phyloP scores from a whole-genome alignment of 2,113 vertebrate genomes.

The Orcinus orca region DNA sequence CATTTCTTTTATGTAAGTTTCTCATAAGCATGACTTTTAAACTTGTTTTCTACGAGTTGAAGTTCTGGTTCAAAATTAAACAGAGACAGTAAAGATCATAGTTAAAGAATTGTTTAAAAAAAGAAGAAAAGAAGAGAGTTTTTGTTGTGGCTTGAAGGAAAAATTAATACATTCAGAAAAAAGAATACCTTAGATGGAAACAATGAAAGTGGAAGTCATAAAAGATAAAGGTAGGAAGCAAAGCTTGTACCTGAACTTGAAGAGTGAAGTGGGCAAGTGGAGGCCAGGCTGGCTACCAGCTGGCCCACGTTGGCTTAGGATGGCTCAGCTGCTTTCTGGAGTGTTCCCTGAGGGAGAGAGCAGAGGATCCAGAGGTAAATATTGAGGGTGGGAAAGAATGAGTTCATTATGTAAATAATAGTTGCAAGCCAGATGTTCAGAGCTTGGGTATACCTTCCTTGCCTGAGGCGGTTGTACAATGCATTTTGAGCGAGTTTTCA shows the following conservation, averaged over 20 bases:
- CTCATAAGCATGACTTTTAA: not conserved
- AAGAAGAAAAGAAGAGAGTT: not conserved
- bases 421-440: conserved; percentile 52
- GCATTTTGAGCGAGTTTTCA: conserved; percentile 53
- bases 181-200: not conserved
- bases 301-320: not conserved
- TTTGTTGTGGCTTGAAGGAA: not conserved
- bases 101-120: not conserved
- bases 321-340: not conserved
- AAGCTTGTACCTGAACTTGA: not conserved
- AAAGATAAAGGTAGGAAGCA: not conserved
- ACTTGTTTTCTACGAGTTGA: not conserved
- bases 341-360: not conserved
- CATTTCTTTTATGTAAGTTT: not conserved
- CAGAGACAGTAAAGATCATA: not conserved
- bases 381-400: not conserved
- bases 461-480: conserved; percentile 46
- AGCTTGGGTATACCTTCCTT: conserved; percentile 48
- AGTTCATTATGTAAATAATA: conserved; percentile 62
- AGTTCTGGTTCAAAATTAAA: not conserved
- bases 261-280: not conserved
- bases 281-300: not conserved
- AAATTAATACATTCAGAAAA: not conserved
- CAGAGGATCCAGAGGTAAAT: conserved; percentile 15
- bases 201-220: not conserved